phyloP scores from a whole-genome alignment of 53 echinoderm and acorn worm species.

The Hippasteria phrygiana region DNA sequence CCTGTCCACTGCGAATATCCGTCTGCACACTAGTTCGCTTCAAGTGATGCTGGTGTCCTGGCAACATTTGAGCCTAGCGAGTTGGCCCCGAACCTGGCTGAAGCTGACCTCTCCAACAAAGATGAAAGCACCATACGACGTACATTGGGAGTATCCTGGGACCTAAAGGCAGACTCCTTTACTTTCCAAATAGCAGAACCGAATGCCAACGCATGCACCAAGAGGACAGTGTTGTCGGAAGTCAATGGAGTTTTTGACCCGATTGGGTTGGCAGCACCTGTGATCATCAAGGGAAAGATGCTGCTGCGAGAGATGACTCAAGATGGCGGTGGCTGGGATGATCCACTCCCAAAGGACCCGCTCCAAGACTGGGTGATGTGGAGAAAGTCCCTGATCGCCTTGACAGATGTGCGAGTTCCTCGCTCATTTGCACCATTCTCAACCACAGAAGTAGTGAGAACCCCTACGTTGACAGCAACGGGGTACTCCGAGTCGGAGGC shows the following conservation, averaged over 20 bases:
- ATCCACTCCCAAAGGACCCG: conserved; percentile 32
- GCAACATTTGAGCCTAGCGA: conserved; percentile 32
- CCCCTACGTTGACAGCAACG: conserved; percentile 58
- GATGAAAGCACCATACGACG: conserved; percentile 51
- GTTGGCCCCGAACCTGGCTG: conserved; percentile 47
- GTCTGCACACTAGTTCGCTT: conserved; percentile 46
- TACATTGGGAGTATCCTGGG: conserved; percentile 54
- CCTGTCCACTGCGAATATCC: conserved; percentile 52
- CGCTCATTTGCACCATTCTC: conserved; percentile 64
- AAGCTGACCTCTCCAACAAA: conserved; percentile 65
- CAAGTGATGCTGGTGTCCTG: conserved; percentile 22
- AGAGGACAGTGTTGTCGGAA: conserved; percentile 58
- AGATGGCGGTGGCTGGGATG: conserved; percentile 25
- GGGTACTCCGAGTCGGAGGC: conserved; percentile 60
- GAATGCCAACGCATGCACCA: conserved; percentile 25
- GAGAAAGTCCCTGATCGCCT: conserved; percentile 61
- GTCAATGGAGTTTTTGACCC: conserved; percentile 58
- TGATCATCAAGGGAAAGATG: conserved; percentile 60
- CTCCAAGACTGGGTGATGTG: conserved; percentile 62
- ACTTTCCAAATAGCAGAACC: conserved; percentile 21
- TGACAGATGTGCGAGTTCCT: conserved; percentile 56
- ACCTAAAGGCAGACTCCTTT: too few relatives aligned
- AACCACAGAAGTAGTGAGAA: conserved; percentile 30
- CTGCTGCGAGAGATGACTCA: conserved; percentile 34
- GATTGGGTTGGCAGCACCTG: conserved; percentile 49